Conservation (phyloP, 2,797 vertebrate genomes). For the Helostoma temminkii region DNA sequence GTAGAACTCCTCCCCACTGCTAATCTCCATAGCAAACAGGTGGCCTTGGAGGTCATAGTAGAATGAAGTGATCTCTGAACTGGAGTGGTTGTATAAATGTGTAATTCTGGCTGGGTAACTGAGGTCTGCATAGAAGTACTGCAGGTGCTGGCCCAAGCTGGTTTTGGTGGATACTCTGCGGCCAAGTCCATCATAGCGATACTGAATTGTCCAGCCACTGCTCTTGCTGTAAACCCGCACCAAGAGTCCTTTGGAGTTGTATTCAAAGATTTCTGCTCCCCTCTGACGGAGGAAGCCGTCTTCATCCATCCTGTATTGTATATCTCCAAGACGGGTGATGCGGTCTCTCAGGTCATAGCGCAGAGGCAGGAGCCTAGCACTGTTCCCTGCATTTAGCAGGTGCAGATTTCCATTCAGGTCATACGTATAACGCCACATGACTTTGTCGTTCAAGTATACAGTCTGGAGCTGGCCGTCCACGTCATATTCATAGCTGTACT, state of each 20-base stretch:
- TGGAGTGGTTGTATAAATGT: conserved; percentile 98
- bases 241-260: conserved; percentile 96
- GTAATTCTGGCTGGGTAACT: conserved; percentile 95
- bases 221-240: conserved; percentile 97
- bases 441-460: conserved; percentile 96
- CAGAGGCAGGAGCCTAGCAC: conserved; percentile 90
- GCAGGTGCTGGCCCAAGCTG: conserved; percentile 93
- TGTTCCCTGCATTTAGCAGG: conserved; percentile 93
- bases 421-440: conserved; percentile 98
- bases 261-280: conserved; percentile 96
- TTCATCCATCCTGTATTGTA: conserved; percentile 96
- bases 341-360: conserved; percentile 96
- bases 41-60: conserved; percentile 99
- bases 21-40: conserved; percentile 98
- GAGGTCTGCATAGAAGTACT: conserved; percentile 98
- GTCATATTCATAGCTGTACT: conserved; percentile 96
- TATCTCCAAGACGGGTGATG: conserved; percentile 95
- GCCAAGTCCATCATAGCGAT: conserved; percentile 95
- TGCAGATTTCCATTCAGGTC: conserved; percentile 98
- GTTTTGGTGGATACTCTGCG: conserved; percentile 94
- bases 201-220: conserved; percentile 94
- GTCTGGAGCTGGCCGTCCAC: conserved; percentile 97
- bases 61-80: conserved; percentile 97
- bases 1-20: conserved; percentile 97
- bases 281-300: conserved; percentile 96